Base-by-base conservation (phyloP, 2,888 invertebrate genomes). In the Plusia festucae region DNA sequence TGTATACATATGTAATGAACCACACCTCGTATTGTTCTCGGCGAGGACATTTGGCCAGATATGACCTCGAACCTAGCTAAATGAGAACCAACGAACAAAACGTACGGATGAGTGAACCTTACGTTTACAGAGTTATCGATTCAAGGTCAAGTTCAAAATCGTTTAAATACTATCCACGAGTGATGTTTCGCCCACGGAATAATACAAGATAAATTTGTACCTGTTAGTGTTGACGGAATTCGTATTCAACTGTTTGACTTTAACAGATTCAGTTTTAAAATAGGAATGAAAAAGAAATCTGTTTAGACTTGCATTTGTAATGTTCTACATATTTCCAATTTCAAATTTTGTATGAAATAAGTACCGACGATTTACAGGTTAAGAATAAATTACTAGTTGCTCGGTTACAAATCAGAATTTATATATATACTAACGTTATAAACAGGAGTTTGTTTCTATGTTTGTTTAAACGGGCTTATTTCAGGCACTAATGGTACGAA, bases 21-120 rank as follows among this genome's bases (percentile, higher is more conserved):
- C 60, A 60, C 79, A 53, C 79, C 76, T 56, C 52, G 44, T 51
- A 77, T 79, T 79, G 79, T 79, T 66, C 65, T 61, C 54, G 13
- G 30, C 76, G 62, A 76, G 76, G 68, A 20, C 73, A 34, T 8
- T 54, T 59, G 65, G 59, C 63, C 68, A 20, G 22, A 44, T 24
- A 9, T 62, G 61, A 64, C 79, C 76, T 71, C 64, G 54, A 72
- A 65, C 70, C 59, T 40, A 34, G 53, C 46, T 60, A 61, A 22
- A 53, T 52, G 51, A 62, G 60, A 13, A 60, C 44, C 32, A 40
- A 55, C 52, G 32, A 30, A 54, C 24, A 69, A 18, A 18, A 57
- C 56, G 24, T 59, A 73, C 60, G 73, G 65, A 53, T 63, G 73
- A 77, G 58, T 80, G 78, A 59, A 30, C 63, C 51, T 70, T 73